Base-by-base conservation (phyloP, 2,113 vertebrate genomes). In the Micronisus gabar region DNA sequence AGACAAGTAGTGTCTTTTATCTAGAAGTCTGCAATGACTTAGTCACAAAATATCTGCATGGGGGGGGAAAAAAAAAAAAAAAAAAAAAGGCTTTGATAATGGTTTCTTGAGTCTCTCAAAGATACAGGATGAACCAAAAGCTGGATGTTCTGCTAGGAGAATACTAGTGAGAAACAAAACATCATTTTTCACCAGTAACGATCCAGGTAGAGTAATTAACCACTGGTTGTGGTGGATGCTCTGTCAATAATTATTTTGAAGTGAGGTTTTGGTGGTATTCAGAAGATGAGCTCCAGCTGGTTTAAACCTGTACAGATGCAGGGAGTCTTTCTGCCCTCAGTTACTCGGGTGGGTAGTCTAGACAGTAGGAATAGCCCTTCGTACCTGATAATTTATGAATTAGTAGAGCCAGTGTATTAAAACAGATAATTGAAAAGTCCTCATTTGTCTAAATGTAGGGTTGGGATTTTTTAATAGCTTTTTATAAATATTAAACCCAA, bases 381-480 rank as follows among this genome's bases (percentile, higher is more conserved):
- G 2, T 61, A 86, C 83, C 68, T 5, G 0, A 96, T 93, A 88
- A 96, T 96, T 95, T 94, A 81, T 59, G 72, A 95, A 88, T 96
- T 96, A 95, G 66, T n/a, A 95, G 79, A 68, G 75, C 52, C 79
- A 47, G 78, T 15, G 85, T 43, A 94, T 96, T 96, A 95, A 95
- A 95, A 61, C 80, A 94, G 95, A 81, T 68, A 88, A 94, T 81
- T 95, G 94, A 86, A 81, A 96, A 96, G 80, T 70, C 55, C 59
- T 94, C 83, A 66, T 88, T 95, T 88, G 89, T 94, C 89, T 94
- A 96, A 96, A 27, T 86, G 89, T 16, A 92, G 96, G 93, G 86
- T 78, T 95, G 80, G 76, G 75, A 55, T 79, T 81, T 79, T 73
- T 84, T 91, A 95, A 91, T 91, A 72, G 70, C 65, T 96, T 96